Conservation (phyloP, 2,113 vertebrate species). For the Rhineura floridana region DNA sequence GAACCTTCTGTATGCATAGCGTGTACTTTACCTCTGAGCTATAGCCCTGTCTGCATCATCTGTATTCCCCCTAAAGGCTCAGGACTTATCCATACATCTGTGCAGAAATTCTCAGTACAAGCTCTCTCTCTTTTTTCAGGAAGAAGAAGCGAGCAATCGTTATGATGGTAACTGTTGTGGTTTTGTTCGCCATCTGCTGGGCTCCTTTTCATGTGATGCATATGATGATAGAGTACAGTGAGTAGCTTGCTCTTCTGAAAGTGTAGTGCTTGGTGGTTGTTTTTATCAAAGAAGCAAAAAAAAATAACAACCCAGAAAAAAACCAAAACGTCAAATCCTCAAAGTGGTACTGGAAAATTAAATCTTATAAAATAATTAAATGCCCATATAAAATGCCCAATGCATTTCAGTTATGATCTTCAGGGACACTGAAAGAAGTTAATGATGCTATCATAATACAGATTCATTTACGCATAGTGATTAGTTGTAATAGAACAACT, state of each 20-base stretch:
- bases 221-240: conserved; percentile 79
- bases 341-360: background rate
- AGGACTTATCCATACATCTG: background rate
- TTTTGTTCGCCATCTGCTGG: conserved; percentile 80
- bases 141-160: conserved; percentile 79
- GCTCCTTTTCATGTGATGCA: conserved; percentile 78
- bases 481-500: too few species aligned
- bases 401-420: background rate
- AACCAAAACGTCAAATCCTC: background rate
- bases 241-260: conserved; percentile 50
- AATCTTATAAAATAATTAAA: background rate
- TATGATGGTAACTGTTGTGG: conserved; percentile 80
- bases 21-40: background rate
- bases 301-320: background rate
- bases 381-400: background rate
- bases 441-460: background rate
- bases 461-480: too few species aligned
- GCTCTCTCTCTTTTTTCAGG: conserved; percentile 68
- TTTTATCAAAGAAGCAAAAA: background rate
- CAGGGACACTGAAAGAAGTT: background rate
- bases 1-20: background rate
- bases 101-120: conserved; percentile 50
- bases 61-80: background rate
- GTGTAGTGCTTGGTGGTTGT: background rate
- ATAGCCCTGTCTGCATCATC: background rate